These are phyloP conservation scores for Aelia acuminata DNA, from an alignment of 2,888 invertebrate species.

Conservation along the genomic window DNA sequence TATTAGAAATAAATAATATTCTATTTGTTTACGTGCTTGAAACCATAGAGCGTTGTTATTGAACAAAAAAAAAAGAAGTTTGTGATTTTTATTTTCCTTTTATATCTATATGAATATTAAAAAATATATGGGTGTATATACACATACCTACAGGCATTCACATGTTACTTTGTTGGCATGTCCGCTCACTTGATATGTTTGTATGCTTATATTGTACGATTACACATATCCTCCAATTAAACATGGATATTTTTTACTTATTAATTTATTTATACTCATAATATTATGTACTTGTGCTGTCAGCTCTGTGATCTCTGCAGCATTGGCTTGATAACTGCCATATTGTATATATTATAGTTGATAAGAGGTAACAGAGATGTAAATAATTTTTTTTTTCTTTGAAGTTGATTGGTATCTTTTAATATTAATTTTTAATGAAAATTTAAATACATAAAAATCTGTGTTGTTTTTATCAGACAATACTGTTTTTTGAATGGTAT, in stretches of 20 bases:
- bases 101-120: background rate
- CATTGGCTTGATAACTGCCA: conserved; percentile 32
- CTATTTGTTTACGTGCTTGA: background rate
- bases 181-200: background rate
- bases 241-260: conserved; percentile 9
- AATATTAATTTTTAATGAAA: conserved; percentile 8
- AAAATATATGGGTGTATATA: background rate
- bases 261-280: conserved; percentile 24
- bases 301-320: conserved; percentile 45
- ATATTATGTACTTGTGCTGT: conserved; percentile 20
- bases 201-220: background rate
- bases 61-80: background rate
- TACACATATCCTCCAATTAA: background rate
- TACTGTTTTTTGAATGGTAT: conserved; percentile 19
- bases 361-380: conserved; percentile 1
- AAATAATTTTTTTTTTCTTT: conserved; percentile 31
- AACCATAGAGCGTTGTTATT: background rate
- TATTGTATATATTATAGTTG: conserved; percentile 32
- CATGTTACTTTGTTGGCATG: too few relatives aligned
- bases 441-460: background rate
- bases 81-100: background rate
- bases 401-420: conserved; percentile 7
- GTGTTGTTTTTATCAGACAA: background rate
- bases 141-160: background rate
- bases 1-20: too few relatives aligned